Evolutionary conservation across 2,888 invertebrate species (phyloP).

Genomic region (Galerucella nymphaeae): DNA sequence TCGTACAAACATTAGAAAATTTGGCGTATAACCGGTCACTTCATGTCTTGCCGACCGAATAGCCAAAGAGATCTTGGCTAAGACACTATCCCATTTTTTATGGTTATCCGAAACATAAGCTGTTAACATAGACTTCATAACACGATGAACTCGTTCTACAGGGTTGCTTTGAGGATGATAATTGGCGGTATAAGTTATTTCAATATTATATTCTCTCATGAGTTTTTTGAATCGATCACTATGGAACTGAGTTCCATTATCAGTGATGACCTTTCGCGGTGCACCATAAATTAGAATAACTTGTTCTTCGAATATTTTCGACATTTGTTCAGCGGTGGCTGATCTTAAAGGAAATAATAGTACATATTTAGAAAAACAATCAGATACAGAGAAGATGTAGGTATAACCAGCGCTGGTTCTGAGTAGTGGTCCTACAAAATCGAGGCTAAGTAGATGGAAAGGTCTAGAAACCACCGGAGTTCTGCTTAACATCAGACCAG

Average conservation of each 20-base stretch:
- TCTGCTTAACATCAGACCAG: neutral
- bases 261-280: conserved; percentile 39
- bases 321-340: conserved; percentile 33
- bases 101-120: conserved; percentile 28
- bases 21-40: conserved; percentile 29
- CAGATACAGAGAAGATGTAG: conserved; percentile 38
- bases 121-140: conserved; percentile 37
- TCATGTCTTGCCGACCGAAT: conserved; percentile 30
- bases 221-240: conserved; percentile 32
- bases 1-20: conserved; percentile 36
- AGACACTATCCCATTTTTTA: conserved; percentile 25
- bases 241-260: conserved; percentile 44
- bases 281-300: conserved; percentile 42
- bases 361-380: conserved; percentile 44
- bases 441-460: conserved; percentile 39
- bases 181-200: conserved; percentile 35
- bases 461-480: conserved; percentile 17
- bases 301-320: conserved; percentile 37
- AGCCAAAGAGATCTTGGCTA: conserved; percentile 27
- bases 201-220: conserved; percentile 27
- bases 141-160: conserved; percentile 39
- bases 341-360: conserved; percentile 39
- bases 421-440: conserved; percentile 44
- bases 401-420: conserved; percentile 24
- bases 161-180: conserved; percentile 41